phyloP scores from a whole-genome alignment of 2,888 invertebrate species.

The Ctena decussata region DNA sequence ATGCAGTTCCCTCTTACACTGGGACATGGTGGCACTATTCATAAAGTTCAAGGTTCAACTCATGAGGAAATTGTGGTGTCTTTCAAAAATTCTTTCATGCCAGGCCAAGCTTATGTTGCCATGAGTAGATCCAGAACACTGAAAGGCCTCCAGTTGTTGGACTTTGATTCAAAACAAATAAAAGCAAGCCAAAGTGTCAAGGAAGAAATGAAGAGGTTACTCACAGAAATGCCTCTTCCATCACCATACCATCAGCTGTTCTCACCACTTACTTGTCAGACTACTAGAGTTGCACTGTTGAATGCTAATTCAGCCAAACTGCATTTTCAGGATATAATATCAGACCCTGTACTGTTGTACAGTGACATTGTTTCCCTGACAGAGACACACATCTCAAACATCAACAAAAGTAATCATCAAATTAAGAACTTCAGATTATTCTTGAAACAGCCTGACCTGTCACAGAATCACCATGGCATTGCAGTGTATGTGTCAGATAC shows the following conservation, averaged over 20 bases:
- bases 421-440: conserved; percentile 1
- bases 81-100: conserved; percentile 40
- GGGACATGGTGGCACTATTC: conserved; percentile 44
- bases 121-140: conserved; percentile 57
- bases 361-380: conserved; percentile 27
- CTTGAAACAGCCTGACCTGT: not conserved
- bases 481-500: conserved; percentile 16
- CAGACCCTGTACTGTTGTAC: conserved; percentile 8
- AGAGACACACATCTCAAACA: conserved; percentile 20
- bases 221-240: conserved; percentile 13
- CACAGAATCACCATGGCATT: conserved; percentile 20
- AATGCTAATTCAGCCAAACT: conserved; percentile 32
- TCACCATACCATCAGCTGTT: conserved; percentile 19
- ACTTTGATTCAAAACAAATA: not conserved
- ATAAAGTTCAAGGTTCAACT: conserved; percentile 62
- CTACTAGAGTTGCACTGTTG: conserved; percentile 17
- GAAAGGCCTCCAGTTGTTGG: conserved; percentile 37
- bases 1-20: conserved; percentile 32
- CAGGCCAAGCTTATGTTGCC: conserved; percentile 64
- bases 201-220: not conserved
- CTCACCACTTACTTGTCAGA: conserved; percentile 18
- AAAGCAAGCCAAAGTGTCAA: conserved; percentile 1
- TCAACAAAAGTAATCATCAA: not conserved
- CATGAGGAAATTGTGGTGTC: conserved; percentile 55
- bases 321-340: conserved; percentile 26